These are phyloP conservation scores for Phycodurus eques DNA, from an alignment of 2,113 vertebrate species.

Conservation along the genomic window DNA sequence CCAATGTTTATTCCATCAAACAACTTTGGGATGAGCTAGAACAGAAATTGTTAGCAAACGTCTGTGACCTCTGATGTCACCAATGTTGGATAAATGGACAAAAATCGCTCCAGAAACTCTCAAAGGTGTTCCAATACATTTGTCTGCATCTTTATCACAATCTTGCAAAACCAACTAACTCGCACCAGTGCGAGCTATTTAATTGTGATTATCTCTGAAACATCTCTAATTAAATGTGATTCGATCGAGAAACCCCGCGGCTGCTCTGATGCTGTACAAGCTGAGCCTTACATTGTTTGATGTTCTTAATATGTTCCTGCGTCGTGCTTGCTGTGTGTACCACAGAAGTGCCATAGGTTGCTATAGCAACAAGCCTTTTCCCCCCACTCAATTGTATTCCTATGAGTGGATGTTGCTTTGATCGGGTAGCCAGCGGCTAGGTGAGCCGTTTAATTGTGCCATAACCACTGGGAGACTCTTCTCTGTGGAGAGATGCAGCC, in stretches of 20 bases:
- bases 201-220: neutral
- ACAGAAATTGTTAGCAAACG: too few species aligned
- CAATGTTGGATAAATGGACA: neutral
- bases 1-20: neutral
- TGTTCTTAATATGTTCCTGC: slow-evolving; percentile 35
- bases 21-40: too few species aligned
- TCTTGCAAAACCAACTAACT: neutral
- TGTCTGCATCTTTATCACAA: neutral
- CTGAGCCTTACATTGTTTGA: slow-evolving; percentile 44
- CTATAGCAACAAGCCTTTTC: slow-evolving; percentile 52
- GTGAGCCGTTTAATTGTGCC: slow-evolving; percentile 55
- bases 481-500: slow-evolving; percentile 24
- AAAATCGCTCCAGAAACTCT: neutral
- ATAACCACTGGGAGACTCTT: slow-evolving; percentile 42
- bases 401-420: slow-evolving; percentile 56
- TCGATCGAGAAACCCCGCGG: slow-evolving; percentile 11
- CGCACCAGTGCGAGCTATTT: neutral
- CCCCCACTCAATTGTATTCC: slow-evolving; percentile 42
- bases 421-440: slow-evolving; percentile 58
- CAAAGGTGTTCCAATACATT: neutral
- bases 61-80: too few species aligned
- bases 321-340: slow-evolving; percentile 17
- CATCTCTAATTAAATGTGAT: neutral
- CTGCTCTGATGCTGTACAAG: slow-evolving; percentile 15
- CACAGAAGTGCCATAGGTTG: slow-evolving; percentile 41